Conservation (phyloP, 2,113 vertebrate genomes). For the Ictalurus furcatus region DNA sequence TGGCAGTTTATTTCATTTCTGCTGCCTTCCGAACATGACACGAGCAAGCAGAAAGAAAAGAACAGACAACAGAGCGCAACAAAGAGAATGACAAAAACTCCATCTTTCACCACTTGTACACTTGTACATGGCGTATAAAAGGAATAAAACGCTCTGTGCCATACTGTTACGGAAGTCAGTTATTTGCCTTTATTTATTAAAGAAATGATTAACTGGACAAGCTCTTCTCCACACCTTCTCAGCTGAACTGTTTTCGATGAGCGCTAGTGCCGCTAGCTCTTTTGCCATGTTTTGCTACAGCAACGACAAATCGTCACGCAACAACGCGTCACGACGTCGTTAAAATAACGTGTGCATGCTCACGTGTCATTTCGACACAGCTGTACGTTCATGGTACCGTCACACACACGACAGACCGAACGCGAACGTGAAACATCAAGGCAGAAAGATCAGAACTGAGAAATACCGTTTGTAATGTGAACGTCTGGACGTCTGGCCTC, state of each 20-base stretch:
- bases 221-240: background rate
- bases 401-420: background rate
- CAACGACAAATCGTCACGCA: background rate
- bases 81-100: background rate
- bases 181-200: background rate
- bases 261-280: background rate
- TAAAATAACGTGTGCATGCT: background rate
- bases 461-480: background rate
- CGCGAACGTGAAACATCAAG: background rate
- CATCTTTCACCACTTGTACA: background rate
- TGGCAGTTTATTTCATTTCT: constrained; percentile 74
- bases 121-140: background rate
- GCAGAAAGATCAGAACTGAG: background rate
- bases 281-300: background rate
- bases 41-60: background rate
- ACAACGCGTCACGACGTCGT: background rate
- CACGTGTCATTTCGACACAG: background rate
- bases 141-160: background rate
- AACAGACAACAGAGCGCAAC: background rate
- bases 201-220: too few species aligned
- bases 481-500: constrained; percentile 25
- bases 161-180: background rate
- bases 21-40: constrained; percentile 70
- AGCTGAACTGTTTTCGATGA: background rate
- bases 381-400: background rate